Conservation (phyloP, 2,888 invertebrate genomes). For the Iphiclides podalirius region DNA sequence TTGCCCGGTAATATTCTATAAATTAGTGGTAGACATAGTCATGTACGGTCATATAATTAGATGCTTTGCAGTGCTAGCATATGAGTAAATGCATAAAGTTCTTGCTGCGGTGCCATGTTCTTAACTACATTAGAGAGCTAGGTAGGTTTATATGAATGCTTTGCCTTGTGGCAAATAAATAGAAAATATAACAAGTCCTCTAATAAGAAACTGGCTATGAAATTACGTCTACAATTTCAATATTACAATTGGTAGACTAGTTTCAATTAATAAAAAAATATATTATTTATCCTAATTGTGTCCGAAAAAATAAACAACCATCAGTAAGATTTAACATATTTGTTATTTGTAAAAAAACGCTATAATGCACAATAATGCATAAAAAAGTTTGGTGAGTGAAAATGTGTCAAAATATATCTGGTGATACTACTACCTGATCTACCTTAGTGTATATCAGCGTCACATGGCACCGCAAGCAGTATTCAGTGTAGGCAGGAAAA, state of each 20-base stretch:
- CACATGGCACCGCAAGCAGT: slow-evolving; percentile 41
- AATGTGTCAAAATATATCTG: slow-evolving; percentile 7
- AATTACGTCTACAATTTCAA: no score
- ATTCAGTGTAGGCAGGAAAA: slow-evolving; percentile 63
- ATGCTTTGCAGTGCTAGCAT: slow-evolving; percentile 62
- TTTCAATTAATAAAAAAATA: no score
- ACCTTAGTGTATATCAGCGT: neutral
- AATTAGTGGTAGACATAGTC: slow-evolving; percentile 56
- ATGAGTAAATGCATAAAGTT: slow-evolving; percentile 35
- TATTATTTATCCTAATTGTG: no score
- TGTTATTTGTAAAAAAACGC: neutral
- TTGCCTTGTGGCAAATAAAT: neutral
- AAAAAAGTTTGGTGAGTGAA: slow-evolving; percentile 11
- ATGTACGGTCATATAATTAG: slow-evolving; percentile 59
- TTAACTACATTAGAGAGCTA: neutral
- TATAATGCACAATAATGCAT: neutral
- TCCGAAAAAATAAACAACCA: no score
- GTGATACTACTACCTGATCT: slow-evolving; percentile 26
- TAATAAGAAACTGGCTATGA: neutral
- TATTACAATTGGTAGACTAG: no score
- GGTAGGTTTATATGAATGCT: neutral
- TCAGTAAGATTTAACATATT: no score
- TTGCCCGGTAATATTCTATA: slow-evolving; percentile 65
- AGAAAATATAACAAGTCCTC: neutral
- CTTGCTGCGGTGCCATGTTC: slow-evolving; percentile 29